Evolutionary conservation across 2,888 invertebrate genomes (phyloP).

Genomic region (Gortyna flavago): DNA sequence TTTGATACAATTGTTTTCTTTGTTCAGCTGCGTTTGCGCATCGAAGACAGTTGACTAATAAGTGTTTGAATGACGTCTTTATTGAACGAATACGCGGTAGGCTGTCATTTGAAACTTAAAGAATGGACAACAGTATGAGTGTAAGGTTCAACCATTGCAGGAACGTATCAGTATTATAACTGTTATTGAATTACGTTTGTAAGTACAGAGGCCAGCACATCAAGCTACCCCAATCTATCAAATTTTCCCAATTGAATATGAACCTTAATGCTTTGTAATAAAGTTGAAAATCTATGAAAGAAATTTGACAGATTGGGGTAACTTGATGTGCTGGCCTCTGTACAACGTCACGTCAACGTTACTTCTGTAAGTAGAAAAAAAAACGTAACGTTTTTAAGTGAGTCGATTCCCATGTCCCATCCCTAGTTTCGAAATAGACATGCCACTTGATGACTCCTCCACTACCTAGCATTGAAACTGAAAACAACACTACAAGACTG

Average conservation of each 20-base stretch:
- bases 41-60: conserved; percentile 29
- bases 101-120: conserved; percentile 24
- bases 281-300: too few relatives aligned
- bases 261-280: too few relatives aligned
- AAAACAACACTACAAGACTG: conserved; percentile 65
- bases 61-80: conserved; percentile 35
- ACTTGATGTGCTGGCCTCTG: too few relatives aligned
- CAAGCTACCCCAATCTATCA: too few relatives aligned
- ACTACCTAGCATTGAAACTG: conserved; percentile 77
- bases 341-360: too few relatives aligned
- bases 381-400: too few relatives aligned
- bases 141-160: conserved; percentile 4
- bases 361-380: too few relatives aligned
- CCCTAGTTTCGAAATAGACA: conserved; percentile 83
- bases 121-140: conserved; percentile 33
- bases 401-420: conserved; percentile 60
- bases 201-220: too few relatives aligned
- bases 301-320: too few relatives aligned
- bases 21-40: conserved; percentile 31
- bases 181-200: background rate
- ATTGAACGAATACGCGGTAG: conserved; percentile 29
- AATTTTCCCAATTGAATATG: too few relatives aligned
- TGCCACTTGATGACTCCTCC: conserved; percentile 87
- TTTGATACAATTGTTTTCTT: conserved; percentile 24
- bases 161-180: conserved; percentile 3